These are phyloP conservation scores for Agrochola macilenta DNA, from an alignment of 2,888 invertebrate genomes.

Conservation along the genomic window DNA sequence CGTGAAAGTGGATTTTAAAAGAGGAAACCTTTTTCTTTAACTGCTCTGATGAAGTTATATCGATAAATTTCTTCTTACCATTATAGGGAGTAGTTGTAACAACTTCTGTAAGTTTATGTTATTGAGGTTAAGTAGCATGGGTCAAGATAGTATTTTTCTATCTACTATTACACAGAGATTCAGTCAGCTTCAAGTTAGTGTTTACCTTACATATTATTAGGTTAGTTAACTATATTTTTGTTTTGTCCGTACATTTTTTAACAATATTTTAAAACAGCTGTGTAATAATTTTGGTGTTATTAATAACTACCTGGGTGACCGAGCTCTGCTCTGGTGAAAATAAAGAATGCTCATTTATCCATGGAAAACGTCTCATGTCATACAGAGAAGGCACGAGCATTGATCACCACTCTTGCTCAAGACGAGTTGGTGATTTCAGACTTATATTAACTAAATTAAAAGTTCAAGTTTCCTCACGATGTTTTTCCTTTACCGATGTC, in stretches of 20 bases:
- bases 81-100: constrained; percentile 34
- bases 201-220: background rate
- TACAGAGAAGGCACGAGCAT: too few relatives aligned
- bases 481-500: too few relatives aligned
- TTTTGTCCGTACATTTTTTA: background rate
- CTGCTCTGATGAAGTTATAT: constrained; percentile 57
- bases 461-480: too few relatives aligned
- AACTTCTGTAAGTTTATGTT: constrained; percentile 26
- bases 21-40: constrained; percentile 66
- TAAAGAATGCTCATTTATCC: too few relatives aligned
- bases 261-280: background rate
- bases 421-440: too few relatives aligned
- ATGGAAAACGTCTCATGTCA: too few relatives aligned
- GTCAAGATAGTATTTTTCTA: background rate
- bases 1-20: constrained; percentile 75
- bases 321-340: too few relatives aligned
- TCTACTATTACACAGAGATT: background rate
- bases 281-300: background rate
- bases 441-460: too few relatives aligned
- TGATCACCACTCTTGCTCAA: too few relatives aligned
- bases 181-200: background rate
- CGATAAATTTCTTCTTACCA: constrained; percentile 57
- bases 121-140: constrained; percentile 1
- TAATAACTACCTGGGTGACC: background rate
- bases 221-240: background rate